Base-by-base conservation (phyloP, 2,797 vertebrate genomes). In the Typhlichthys subterraneus region DNA sequence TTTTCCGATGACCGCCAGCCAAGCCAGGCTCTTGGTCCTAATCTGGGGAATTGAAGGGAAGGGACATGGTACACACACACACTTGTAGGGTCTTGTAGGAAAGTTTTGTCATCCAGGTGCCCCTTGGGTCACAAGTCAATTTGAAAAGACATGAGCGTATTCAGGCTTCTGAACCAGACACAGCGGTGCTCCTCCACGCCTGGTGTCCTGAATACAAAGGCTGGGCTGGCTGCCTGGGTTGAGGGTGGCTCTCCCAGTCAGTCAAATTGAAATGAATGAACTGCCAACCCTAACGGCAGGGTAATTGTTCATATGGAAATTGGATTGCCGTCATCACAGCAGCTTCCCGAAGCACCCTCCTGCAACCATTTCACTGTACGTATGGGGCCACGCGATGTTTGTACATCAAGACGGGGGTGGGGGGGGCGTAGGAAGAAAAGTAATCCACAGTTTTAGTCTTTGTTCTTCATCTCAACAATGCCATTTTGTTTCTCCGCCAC, bases 261-360 rank as follows among this genome's bases (percentile, higher is more conserved):
- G 83, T 91, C 90, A 91, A 89, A 92, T 92, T 89, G 89, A 92
- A 93, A 92, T 89, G 92, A 93, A 93, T 92, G 88, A 92, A 91
- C 79, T 92, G 91, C 88, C 91, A 89, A 70, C 76, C 72, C 82
- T 85, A 88, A 88, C 87, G 75, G 83, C 77, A 61, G 87, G 80
- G 92, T 91, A 91, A 92, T 93, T 92, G 89, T 92, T 93, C 89
- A 89, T 84, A 89, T 89, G 90, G 88, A 92, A 92, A 93, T 91
- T 90, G 89, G 85, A 89, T 87, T 84, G 84, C 77, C 82, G 70
- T 85, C 83, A 74, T 89, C 87, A 84, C 81, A 67, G 75, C 59
- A 83, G 77, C 79, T 80, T 85, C 75, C 73, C 75, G 57, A 73
- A 75, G 82, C 81, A 76, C 76, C 77, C 51, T 77, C 53, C 50